Percentiles rank a stretch among this genome's conserved stretches.
Evolutionary conservation across 2,797 vertebrate genomes (phyloP).

Genomic region (Enteromius mattozi): DNA sequence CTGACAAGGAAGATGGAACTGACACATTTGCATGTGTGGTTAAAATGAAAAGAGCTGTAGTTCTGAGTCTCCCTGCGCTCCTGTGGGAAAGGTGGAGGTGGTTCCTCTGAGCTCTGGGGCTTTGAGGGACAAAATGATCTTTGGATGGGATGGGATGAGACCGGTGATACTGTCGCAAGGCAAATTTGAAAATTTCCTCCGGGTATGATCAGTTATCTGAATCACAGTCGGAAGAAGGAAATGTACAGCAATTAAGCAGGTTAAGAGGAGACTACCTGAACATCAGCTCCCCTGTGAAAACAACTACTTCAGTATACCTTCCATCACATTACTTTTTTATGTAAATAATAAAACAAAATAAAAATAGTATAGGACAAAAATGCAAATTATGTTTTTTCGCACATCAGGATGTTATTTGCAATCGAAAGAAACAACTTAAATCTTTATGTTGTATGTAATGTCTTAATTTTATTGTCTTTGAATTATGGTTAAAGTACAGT

Average conservation of each 20-base stretch:
- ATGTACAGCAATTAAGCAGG: conserved; percentile 15
- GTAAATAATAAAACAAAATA: background rate
- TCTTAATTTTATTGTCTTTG: background rate
- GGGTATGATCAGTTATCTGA: conserved; percentile 15
- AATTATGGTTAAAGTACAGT: background rate
- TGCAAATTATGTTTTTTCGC: background rate
- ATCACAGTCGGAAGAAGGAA: conserved; percentile 23
- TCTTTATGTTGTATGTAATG: background rate
- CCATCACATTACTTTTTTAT: background rate
- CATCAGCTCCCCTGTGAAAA: background rate
- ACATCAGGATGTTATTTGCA: background rate
- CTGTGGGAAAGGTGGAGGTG: background rate
- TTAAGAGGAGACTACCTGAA: background rate
- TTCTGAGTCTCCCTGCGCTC: background rate
- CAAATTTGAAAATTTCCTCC: conserved; percentile 19
- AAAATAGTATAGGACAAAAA: background rate
- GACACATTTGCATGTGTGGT: conserved; percentile 21
- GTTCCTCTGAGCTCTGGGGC: background rate
- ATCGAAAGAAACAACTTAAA: background rate
- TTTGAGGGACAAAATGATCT: conserved; percentile 4
- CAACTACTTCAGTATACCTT: background rate
- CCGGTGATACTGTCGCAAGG: background rate
- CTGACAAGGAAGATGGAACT: background rate
- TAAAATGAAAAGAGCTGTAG: background rate
- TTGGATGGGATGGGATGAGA: background rate